Percentiles rank a stretch among this genome's conserved stretches.
These are phyloP conservation scores for Lethenteron reissneri DNA, from an alignment of 2,113 vertebrate species.

Conservation along the genomic window DNA sequence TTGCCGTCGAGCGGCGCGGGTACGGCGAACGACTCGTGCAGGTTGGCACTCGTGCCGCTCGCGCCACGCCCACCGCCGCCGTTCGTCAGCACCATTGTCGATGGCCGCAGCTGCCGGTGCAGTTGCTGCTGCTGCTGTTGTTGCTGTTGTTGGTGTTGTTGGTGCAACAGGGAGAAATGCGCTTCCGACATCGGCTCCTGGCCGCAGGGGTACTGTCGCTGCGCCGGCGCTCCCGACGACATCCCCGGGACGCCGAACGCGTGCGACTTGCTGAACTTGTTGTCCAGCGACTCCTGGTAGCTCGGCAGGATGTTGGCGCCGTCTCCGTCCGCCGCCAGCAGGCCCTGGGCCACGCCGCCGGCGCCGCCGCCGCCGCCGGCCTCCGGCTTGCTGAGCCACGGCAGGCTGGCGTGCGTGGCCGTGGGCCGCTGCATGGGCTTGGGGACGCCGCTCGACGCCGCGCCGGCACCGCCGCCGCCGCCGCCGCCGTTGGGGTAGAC, in stretches of 20 bases:
- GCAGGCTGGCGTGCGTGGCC: background rate
- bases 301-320: too few species aligned
- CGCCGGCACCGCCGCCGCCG: background rate
- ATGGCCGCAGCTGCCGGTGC: background rate
- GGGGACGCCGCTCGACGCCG: background rate
- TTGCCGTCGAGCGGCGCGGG: slow-evolving; percentile 2
- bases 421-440: slow-evolving; percentile 1
- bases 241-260: background rate
- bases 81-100: background rate
- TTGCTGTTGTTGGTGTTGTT: background rate
- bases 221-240: too few species aligned
- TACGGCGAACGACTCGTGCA: background rate
- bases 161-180: background rate
- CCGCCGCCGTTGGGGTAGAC: background rate
- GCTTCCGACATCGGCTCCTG: background rate
- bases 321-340: too few species aligned
- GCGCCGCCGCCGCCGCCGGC: too few species aligned
- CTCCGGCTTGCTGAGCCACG: too few species aligned
- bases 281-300: background rate
- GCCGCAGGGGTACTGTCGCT: slow-evolving; percentile 1
- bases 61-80: background rate
- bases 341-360: too few species aligned
- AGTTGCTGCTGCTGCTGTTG: background rate
- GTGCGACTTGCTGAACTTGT: background rate
- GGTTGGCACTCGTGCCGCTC: background rate